Evolutionary conservation across 2,113 vertebrate species (phyloP).

Genomic region (Spheniscus mendiculus): DNA sequence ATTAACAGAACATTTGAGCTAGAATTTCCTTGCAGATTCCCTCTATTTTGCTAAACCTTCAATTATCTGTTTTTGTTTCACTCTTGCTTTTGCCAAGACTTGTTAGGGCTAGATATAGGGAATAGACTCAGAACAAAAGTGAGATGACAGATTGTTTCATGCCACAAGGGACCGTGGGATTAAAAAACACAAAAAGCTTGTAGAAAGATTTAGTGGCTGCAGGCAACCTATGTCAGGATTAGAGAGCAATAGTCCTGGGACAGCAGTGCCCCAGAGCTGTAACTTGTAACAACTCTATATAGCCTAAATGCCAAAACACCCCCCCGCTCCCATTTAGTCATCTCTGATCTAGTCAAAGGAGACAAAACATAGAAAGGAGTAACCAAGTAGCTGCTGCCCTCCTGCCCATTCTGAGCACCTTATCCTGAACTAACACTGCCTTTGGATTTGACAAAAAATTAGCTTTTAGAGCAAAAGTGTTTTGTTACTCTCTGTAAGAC

Average conservation of each 20-base stretch:
- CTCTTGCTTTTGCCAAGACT: conserved; percentile 34
- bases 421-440: background rate
- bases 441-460: background rate
- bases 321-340: background rate
- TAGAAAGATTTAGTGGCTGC: conserved; percentile 37
- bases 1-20: background rate
- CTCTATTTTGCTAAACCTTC: background rate
- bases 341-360: background rate
- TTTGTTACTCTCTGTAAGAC: background rate
- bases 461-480: background rate
- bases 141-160: conserved; percentile 61
- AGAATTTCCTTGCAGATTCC: background rate
- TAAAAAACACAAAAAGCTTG: background rate
- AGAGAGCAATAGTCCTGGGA: conserved; percentile 22
- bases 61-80: background rate
- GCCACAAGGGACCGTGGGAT: background rate
- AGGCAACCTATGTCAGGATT: conserved; percentile 34
- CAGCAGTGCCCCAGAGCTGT: conserved; percentile 59
- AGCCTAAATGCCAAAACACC: conserved; percentile 28
- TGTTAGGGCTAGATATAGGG: background rate
- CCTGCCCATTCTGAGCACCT: background rate
- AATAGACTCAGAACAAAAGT: background rate
- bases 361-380: background rate
- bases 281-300: conserved; percentile 51
- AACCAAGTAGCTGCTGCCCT: background rate